Evolutionary conservation across 2,113 vertebrate genomes (phyloP).

Genomic region (Protobothrops flavoviridis): DNA sequence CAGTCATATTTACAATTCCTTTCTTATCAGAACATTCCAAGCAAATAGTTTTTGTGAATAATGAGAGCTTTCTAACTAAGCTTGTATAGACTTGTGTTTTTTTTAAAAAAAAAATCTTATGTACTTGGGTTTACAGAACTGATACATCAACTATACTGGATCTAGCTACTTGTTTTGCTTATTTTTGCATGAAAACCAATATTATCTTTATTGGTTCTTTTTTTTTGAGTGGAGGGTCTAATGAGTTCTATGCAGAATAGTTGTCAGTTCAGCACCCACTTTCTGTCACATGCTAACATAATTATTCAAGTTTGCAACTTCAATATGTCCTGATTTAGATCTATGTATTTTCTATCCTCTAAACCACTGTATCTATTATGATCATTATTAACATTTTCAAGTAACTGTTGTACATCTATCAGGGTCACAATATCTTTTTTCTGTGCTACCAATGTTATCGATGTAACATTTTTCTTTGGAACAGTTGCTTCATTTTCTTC

Average conservation of each 20-base stretch:
- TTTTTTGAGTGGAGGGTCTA: neutral
- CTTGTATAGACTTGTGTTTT: neutral
- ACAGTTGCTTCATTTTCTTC: neutral
- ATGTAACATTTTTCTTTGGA: neutral
- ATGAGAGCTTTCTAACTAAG: constrained; percentile 46
- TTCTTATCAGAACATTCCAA: constrained; percentile 53
- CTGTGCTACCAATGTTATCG: neutral
- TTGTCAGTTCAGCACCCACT: neutral
- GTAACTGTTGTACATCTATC: constrained; percentile 23
- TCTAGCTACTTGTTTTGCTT: neutral
- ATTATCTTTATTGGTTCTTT: neutral
- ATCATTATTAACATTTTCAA: neutral
- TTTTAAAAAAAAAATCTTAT: neutral
- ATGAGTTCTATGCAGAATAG: neutral
- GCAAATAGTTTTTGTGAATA: constrained; percentile 39
- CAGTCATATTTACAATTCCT: constrained; percentile 56
- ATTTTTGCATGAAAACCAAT: neutral
- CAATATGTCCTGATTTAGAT: neutral
- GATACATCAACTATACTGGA: constrained; percentile 13
- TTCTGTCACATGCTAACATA: constrained; percentile 28
- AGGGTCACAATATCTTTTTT: constrained; percentile 4
- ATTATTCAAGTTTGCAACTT: constrained; percentile 25
- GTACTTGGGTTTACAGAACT: neutral
- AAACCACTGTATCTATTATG: constrained; percentile 36
- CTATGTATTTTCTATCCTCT: constrained; percentile 18